phyloP scores from a whole-genome alignment of 2,888 invertebrate genomes.

The Cryptus armator region DNA sequence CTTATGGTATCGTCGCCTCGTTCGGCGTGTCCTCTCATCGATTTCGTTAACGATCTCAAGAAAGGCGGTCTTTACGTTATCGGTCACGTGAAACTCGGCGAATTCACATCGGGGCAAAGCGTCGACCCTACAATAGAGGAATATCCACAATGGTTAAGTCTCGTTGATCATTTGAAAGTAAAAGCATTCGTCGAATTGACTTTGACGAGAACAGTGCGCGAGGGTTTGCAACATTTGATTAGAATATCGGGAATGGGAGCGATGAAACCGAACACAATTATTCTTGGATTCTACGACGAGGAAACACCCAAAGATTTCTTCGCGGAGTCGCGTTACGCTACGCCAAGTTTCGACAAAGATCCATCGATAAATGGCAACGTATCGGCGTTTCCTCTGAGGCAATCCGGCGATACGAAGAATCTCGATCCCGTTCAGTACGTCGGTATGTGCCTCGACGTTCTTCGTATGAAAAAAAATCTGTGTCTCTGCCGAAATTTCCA shows the following conservation, averaged over 20 bases:
- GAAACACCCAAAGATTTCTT: slow-evolving; percentile 92
- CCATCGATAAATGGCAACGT: slow-evolving; percentile 81
- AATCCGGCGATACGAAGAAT: slow-evolving; percentile 84
- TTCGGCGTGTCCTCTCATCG: slow-evolving; percentile 95
- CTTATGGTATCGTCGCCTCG: slow-evolving; percentile 96
- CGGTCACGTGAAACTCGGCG: slow-evolving; percentile 92
- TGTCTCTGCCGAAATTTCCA: slow-evolving; percentile 97
- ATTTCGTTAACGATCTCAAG: slow-evolving; percentile 99
- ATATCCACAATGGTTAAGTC: slow-evolving; percentile 95
- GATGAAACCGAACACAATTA: slow-evolving; percentile 99
- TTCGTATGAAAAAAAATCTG: slow-evolving; percentile 97
- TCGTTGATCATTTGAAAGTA: slow-evolving; percentile 97
- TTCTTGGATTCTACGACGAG: slow-evolving; percentile 96
- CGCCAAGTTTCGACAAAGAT: slow-evolving; percentile 86
- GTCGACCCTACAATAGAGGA: slow-evolving; percentile 92
- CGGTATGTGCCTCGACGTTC: slow-evolving; percentile 93
- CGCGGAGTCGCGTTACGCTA: slow-evolving; percentile 85
- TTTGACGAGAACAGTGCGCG: slow-evolving; percentile 92
- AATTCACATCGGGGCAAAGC: slow-evolving; percentile 85
- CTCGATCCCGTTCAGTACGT: slow-evolving; percentile 90
- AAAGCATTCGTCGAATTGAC: slow-evolving; percentile 99
- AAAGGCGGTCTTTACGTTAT: slow-evolving; percentile 96
- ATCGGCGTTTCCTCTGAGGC: slow-evolving; percentile 87
- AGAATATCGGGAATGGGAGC: slow-evolving; percentile 98
- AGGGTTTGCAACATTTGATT: slow-evolving; percentile 96